These are phyloP conservation scores for Heliconius hewitsoni DNA, from an alignment of 1,140 invertebrate species.

Conservation along the genomic window DNA sequence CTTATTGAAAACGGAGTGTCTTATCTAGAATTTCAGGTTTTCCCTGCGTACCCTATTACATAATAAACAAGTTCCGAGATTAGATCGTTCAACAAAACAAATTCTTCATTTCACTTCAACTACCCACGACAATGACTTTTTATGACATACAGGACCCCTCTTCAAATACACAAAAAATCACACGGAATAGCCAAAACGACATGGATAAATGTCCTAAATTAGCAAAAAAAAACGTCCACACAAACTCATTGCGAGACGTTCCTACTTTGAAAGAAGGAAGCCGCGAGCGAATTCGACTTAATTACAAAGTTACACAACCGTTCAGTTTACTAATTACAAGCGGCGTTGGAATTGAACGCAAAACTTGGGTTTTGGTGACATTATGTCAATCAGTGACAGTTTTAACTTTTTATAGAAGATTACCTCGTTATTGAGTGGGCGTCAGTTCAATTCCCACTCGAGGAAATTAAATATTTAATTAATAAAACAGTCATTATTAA, in stretches of 20 bases:
- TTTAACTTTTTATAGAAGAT: neutral
- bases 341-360: constrained; percentile 38
- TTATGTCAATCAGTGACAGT: neutral
- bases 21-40: too few relatives aligned
- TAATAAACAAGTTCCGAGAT: too few relatives aligned
- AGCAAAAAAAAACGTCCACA: constrained; percentile 7
- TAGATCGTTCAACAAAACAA: too few relatives aligned
- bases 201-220: constrained; percentile 16
- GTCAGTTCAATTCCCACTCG: too few relatives aligned
- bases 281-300: constrained; percentile 47
- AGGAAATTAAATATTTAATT: too few relatives aligned
- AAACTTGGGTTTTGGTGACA: neutral
- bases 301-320: constrained; percentile 48
- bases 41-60: too few relatives aligned
- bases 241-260: constrained; percentile 30
- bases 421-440: too few relatives aligned
- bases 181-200: neutral
- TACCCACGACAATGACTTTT: too few relatives aligned
- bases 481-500: too few relatives aligned
- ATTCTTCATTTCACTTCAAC: too few relatives aligned
- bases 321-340: constrained; percentile 47
- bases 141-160: too few relatives aligned
- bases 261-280: constrained; percentile 38
- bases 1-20: too few relatives aligned
- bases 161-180: neutral